A percentile compares a stretch with the other conserved stretches of the same genome.
phyloP scores from a whole-genome alignment of 2,113 vertebrate genomes.

The Cheilinus undulatus region DNA sequence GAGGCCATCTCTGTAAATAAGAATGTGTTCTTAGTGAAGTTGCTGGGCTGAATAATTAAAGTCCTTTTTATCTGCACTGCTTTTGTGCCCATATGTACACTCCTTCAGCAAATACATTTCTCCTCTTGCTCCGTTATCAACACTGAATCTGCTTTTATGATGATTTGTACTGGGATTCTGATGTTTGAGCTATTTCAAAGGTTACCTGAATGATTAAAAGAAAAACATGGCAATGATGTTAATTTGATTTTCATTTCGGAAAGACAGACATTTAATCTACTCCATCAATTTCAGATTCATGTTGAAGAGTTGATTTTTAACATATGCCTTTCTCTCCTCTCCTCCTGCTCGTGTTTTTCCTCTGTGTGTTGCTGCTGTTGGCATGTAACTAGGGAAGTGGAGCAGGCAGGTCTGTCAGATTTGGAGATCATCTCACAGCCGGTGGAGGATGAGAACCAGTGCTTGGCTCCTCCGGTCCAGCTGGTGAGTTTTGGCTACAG shows the following conservation, averaged over 20 bases:
- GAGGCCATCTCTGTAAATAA: constrained; percentile 54
- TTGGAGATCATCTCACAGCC: constrained; percentile 97
- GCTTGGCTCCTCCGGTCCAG: constrained; percentile 89
- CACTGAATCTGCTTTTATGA: constrained; percentile 3
- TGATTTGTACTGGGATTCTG: not conserved
- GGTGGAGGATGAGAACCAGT: constrained; percentile 92
- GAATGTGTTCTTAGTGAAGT: constrained; percentile 47
- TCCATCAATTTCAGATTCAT: not conserved
- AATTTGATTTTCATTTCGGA: not conserved
- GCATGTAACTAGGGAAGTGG: constrained; percentile 61
- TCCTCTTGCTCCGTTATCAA: not conserved
- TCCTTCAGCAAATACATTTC: not conserved
- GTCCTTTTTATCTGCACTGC: constrained; percentile 39
- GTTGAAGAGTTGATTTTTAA: not conserved
- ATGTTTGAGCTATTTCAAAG: not conserved
- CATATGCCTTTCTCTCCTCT: constrained; percentile 3
- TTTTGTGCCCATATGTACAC: constrained; percentile 24
- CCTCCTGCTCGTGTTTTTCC: constrained; percentile 16
- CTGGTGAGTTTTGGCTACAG: constrained; percentile 93
- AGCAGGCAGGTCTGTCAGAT: constrained; percentile 89
- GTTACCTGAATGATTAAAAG: not conserved
- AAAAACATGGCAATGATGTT: too few relatives aligned
- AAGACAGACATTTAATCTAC: not conserved
- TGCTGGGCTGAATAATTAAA: constrained; percentile 44
- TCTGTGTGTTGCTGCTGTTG: constrained; percentile 38